Conservation (phyloP, 2,797 vertebrate genomes). For the Neoniphon sammara region DNA sequence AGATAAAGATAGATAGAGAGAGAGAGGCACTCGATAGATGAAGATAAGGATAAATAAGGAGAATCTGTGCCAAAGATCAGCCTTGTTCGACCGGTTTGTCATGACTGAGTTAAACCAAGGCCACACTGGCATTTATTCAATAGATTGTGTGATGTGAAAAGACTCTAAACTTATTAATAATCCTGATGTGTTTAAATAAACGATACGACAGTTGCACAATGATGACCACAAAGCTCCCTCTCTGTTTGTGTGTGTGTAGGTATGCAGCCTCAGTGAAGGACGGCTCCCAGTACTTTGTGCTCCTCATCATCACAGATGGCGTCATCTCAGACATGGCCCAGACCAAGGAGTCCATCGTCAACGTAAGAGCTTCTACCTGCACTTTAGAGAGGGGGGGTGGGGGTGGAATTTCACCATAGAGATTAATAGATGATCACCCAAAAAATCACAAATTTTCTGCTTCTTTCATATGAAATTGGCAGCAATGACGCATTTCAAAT, state of each 20-base stretch:
- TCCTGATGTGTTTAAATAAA: background rate
- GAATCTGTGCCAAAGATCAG: background rate
- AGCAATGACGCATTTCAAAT: too few species aligned
- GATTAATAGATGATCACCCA: too few species aligned
- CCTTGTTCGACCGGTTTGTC: conserved; percentile 11
- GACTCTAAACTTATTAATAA: background rate
- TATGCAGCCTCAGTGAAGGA: conserved; percentile 96
- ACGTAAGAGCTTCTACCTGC: too few species aligned
- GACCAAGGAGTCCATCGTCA: conserved; percentile 97
- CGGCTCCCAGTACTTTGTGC: conserved; percentile 97
- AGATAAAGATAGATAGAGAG: conserved; percentile 1
- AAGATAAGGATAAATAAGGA: background rate
- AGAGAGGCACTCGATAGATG: conserved; percentile 19
- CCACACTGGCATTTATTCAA: conserved; percentile 32
- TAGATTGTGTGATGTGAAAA: background rate
- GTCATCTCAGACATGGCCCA: conserved; percentile 99
- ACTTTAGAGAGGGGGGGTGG: too few species aligned
- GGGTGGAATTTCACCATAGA: background rate
- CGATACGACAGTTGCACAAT: background rate
- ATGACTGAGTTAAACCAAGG: conserved; percentile 10
- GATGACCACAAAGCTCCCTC: background rate
- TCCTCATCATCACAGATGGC: conserved; percentile 97
- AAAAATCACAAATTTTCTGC: too few species aligned
- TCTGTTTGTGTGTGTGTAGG: conserved; percentile 71
- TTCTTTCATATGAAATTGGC: too few species aligned